These are phyloP conservation scores for Mobula hypostoma DNA, from an alignment of 2,113 vertebrate genomes.

Conservation along the genomic window DNA sequence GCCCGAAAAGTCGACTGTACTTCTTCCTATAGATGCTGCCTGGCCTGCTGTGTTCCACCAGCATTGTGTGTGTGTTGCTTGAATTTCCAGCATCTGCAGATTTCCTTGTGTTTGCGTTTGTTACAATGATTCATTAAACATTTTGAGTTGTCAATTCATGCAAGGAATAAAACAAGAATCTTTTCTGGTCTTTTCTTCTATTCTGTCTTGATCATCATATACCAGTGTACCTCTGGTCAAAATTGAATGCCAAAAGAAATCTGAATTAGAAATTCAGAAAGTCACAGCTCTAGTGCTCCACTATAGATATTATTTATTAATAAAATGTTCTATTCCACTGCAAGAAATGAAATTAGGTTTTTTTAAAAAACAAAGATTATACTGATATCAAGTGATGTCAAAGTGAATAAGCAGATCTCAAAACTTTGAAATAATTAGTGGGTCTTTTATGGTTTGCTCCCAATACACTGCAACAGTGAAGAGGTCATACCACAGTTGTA, in stretches of 20 bases:
- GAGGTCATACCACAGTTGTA: too few species aligned
- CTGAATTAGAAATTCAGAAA: not conserved
- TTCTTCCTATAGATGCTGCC: too few species aligned
- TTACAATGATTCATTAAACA: too few species aligned
- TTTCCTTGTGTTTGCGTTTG: too few species aligned
- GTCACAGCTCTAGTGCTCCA: not conserved
- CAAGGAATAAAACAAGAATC: too few species aligned
- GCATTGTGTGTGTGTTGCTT: too few species aligned
- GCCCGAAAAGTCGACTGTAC: too few species aligned
- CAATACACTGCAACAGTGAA: not conserved
- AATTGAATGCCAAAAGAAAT: not conserved
- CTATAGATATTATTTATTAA: not conserved
- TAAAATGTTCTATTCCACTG: not conserved
- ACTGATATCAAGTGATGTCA: not conserved
- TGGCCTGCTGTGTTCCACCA: too few species aligned
- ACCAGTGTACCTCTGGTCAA: not conserved
- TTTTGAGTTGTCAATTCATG: too few species aligned
- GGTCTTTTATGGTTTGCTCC: not conserved
- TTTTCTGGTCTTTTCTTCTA: not conserved
- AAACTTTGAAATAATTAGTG: not conserved
- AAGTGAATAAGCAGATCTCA: not conserved
- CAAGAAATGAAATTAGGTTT: not conserved
- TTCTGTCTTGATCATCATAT: not conserved
- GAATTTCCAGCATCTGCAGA: too few species aligned
- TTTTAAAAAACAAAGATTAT: not conserved